Percentiles rank a stretch among this genome's conserved stretches.
Conservation (phyloP, 2,113 vertebrate genomes). For the Tichodroma muraria region DNA sequence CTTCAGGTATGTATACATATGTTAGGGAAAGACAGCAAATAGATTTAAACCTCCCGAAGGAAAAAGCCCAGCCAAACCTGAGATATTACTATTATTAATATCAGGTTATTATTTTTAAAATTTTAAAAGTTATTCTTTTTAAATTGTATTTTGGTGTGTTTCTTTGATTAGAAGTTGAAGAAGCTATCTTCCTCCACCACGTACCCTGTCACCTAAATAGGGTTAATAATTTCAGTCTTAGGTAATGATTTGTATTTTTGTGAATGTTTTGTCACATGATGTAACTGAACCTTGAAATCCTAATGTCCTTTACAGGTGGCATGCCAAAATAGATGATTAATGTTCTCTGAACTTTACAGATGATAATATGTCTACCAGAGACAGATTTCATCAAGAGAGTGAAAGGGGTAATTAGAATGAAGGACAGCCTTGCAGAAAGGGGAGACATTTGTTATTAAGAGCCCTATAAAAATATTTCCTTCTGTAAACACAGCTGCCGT, state of each 20-base stretch:
- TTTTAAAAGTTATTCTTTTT: not conserved
- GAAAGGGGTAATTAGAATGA: conserved; percentile 43
- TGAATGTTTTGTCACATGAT: not conserved
- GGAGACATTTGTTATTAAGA: conserved; percentile 50
- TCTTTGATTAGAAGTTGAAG: not conserved
- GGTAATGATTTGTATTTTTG: not conserved
- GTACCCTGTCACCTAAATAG: not conserved
- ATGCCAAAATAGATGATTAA: conserved; percentile 17
- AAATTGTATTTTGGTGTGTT: not conserved
- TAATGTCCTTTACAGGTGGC: conserved; percentile 69
- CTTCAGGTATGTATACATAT: not conserved
- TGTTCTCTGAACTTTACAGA: conserved; percentile 59
- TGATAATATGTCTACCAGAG: conserved; percentile 44
- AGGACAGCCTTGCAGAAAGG: conserved; percentile 36
- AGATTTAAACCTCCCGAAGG: not conserved
- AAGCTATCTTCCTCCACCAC: not conserved
- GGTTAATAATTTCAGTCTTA: not conserved
- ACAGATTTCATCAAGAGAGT: conserved; percentile 57
- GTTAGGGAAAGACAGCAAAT: not conserved
- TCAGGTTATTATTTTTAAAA: not conserved
- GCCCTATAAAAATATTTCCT: conserved; percentile 72
- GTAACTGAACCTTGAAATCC: conserved; percentile 3
- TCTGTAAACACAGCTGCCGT: conserved; percentile 79
- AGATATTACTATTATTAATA: not conserved
- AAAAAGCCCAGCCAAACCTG: not conserved